These are phyloP conservation scores for Amphilophus citrinellus DNA, from an alignment of 2,113 vertebrate genomes.

Conservation along the genomic window DNA sequence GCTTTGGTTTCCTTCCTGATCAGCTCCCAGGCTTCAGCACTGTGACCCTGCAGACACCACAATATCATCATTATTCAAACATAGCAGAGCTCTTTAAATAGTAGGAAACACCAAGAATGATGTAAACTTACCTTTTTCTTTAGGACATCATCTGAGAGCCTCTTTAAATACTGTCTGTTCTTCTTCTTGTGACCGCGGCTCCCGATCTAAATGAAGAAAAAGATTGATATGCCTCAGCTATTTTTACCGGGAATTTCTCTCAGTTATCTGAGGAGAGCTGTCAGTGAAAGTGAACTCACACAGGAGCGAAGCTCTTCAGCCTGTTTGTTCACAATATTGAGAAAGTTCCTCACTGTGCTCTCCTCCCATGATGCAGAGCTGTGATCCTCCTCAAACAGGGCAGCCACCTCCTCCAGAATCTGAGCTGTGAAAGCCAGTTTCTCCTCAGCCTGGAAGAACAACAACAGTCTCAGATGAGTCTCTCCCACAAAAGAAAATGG, in stretches of 20 bases:
- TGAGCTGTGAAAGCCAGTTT: no score
- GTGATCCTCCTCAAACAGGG: no score
- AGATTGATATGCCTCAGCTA: background rate
- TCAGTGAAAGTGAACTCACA: conserved; percentile 46
- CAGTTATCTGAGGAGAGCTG: no score
- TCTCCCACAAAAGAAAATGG: no score
- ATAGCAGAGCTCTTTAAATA: background rate
- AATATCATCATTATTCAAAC: background rate
- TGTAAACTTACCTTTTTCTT: background rate
- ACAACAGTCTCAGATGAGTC: no score
- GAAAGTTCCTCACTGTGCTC: conserved; percentile 22
- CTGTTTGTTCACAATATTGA: conserved; percentile 53
- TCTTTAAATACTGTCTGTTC: no score
- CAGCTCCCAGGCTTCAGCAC: conserved; percentile 71
- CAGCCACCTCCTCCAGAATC: no score
- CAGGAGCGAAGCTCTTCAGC: conserved; percentile 58
- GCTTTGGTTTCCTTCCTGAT: background rate
- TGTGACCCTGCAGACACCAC: conserved; percentile 54
- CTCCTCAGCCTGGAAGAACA: no score
- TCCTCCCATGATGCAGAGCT: no score
- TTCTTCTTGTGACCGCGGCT: no score
- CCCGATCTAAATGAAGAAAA: no score
- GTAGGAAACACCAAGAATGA: background rate
- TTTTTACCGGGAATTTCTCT: background rate
- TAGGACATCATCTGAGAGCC: conserved; percentile 22